A percentile compares a stretch with the other conserved stretches of the same genome.
Evolutionary conservation across 2,113 vertebrate genomes (phyloP).

Genomic region (Zeus faber): DNA sequence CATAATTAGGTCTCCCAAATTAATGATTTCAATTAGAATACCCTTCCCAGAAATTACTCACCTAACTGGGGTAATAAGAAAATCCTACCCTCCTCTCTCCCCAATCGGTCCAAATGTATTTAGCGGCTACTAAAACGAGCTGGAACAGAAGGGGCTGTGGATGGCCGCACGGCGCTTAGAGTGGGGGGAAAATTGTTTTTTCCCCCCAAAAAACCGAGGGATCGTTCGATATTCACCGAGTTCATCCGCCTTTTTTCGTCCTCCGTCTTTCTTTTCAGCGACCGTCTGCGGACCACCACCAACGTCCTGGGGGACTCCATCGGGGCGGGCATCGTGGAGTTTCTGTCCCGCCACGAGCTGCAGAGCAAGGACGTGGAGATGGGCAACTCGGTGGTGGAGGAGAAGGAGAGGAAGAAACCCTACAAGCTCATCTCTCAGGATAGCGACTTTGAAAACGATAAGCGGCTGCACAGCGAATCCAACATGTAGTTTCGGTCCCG

Average conservation of each 20-base stretch:
- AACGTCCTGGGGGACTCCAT: constrained; percentile 95
- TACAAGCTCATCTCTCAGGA: constrained; percentile 93
- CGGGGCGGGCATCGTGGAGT: constrained; percentile 92
- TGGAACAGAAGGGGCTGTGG: too few relatives aligned
- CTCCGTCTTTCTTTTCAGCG: constrained; percentile 71
- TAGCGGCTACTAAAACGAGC: too few relatives aligned
- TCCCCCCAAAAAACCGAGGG: too few relatives aligned
- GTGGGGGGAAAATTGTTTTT: not conserved
- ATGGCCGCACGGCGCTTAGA: too few relatives aligned
- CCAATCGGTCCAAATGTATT: too few relatives aligned
- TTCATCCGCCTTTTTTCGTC: too few relatives aligned
- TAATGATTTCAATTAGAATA: constrained; percentile 77
- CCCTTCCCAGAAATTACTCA: constrained; percentile 65
- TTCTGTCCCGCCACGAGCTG: constrained; percentile 89
- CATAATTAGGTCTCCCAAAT: constrained; percentile 81
- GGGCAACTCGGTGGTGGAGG: constrained; percentile 94
- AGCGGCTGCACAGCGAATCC: constrained; percentile 86
- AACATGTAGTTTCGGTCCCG: constrained; percentile 81
- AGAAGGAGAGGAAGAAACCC: constrained; percentile 94
- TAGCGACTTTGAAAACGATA: constrained; percentile 83
- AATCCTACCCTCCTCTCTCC: constrained; percentile 42
- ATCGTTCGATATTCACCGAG: too few relatives aligned
- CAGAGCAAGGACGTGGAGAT: constrained; percentile 87
- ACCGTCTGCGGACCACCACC: constrained; percentile 94
- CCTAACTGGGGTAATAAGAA: constrained; percentile 72